phyloP scores from a whole-genome alignment of 2,113 vertebrate species.

The Myotis yumanensis region DNA sequence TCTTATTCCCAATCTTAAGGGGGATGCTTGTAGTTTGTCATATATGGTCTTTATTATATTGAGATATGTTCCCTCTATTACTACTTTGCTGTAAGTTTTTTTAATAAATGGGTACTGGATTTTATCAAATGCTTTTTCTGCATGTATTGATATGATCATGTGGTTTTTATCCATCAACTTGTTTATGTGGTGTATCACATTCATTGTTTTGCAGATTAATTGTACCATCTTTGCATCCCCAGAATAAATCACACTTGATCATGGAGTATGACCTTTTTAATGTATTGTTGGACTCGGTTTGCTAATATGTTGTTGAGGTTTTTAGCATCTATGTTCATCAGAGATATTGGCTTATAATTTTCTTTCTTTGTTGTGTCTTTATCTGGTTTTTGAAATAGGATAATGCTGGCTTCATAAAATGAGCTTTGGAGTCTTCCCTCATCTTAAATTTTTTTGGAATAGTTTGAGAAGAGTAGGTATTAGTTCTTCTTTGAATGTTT shows the following conservation, averaged over 20 bases:
- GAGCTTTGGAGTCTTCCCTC: background rate
- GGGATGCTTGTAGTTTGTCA: background rate
- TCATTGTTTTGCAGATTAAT: background rate
- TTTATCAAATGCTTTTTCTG: background rate
- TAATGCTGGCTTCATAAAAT: background rate
- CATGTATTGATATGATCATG: background rate
- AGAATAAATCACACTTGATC: background rate
- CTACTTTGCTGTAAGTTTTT: background rate
- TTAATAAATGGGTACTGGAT: background rate
- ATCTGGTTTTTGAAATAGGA: background rate
- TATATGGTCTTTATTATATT: background rate
- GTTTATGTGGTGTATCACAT: background rate
- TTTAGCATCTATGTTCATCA: background rate
- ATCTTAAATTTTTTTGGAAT: background rate
- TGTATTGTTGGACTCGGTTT: background rate
- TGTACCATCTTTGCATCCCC: background rate
- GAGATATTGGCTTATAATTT: background rate
- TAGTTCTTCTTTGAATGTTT: background rate
- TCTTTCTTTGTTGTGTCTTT: background rate
- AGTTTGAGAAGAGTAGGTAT: background rate
- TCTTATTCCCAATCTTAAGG: background rate
- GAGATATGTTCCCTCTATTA: background rate
- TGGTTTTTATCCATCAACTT: background rate
- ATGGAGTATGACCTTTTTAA: background rate
- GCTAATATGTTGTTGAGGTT: background rate